Percentiles rank a stretch among this genome's conserved stretches.
Evolutionary conservation across 1,140 invertebrate genomes (phyloP).

Genomic region (Ceratitis capitata): DNA sequence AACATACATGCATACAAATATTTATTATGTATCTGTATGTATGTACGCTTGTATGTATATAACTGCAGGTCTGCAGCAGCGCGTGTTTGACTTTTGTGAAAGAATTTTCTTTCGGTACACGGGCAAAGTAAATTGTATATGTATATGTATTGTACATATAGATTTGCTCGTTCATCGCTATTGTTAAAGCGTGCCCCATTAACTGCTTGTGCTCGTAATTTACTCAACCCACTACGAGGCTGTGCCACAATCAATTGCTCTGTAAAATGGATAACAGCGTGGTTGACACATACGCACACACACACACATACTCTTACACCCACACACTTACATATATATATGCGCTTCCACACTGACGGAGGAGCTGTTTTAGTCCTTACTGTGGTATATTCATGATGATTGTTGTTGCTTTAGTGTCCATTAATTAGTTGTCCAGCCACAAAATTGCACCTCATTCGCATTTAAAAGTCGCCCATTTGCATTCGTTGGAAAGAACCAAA

Average conservation of each 20-base stretch:
- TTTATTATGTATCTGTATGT: neutral
- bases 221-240: neutral
- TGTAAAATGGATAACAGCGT: neutral
- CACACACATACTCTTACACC: no score
- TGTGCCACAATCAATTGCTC: neutral
- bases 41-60: neutral
- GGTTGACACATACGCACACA: neutral
- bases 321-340: no score
- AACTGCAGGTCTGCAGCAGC: neutral
- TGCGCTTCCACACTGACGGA: no score
- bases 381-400: neutral
- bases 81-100: neutral
- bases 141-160: neutral
- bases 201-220: neutral
- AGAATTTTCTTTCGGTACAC: neutral
- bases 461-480: slow-evolving; percentile 36
- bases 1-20: no score
- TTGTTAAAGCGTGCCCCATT: slow-evolving; percentile 1
- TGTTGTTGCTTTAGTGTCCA: neutral
- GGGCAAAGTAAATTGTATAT: no score
- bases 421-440: slow-evolving; percentile 22
- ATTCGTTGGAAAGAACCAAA: neutral
- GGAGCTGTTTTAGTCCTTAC: neutral
- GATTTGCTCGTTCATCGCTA: neutral
- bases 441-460: slow-evolving; percentile 35